Base-by-base conservation (phyloP, 2,888 invertebrate species). In the Pristionchus exspectatus region DNA sequence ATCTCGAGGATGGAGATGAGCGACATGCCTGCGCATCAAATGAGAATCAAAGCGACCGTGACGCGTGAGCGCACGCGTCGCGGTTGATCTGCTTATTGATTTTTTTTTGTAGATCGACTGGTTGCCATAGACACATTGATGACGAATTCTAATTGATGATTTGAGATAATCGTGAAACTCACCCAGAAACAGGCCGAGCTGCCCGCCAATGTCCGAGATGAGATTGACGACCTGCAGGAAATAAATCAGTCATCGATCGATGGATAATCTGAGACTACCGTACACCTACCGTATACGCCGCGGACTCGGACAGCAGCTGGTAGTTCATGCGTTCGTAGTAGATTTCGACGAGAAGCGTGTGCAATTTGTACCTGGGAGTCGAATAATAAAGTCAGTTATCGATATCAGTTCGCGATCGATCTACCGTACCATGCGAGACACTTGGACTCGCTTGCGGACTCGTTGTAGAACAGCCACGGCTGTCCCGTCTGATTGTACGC, bases 141-240 rank as follows among this genome's bases (percentile, higher is more conserved):
- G n/a, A 24, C 21, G 3, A 69, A n/a, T 12, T 59, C 7, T 0
- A 30, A 69, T 27, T n/a, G 27, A 12, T n/a, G 69, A 69, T 27
- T 69, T 30, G 69, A n/a, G 14, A 27, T 10, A 69, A 69, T 3
- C 44, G 10, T 44, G 38, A 44, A 38, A 77, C 81, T 50, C 81
- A 81, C 81, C 50, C 50, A 81, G 50, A 81, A 44, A 81, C 81
- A 81, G 27, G 9, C 95, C 95, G 18, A 95, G 93, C 90, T 95
- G 95, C 18, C 95, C 95, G 9, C 95, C 95, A 50, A 95, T 93
- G 90, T 95, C 95, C 33, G 95, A 95, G 50, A 95, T 95, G 90
- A 95, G 93, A 90, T 95, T 95, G 91, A 95, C 93, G 9, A 95
- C 92, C 95, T 95, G 92, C 10, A 50, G 9, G 88, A 93, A 90